Percentiles rank a stretch among this genome's conserved stretches.
Evolutionary conservation across 2,113 vertebrate species (phyloP).

Genomic region (Pionites leucogaster): DNA sequence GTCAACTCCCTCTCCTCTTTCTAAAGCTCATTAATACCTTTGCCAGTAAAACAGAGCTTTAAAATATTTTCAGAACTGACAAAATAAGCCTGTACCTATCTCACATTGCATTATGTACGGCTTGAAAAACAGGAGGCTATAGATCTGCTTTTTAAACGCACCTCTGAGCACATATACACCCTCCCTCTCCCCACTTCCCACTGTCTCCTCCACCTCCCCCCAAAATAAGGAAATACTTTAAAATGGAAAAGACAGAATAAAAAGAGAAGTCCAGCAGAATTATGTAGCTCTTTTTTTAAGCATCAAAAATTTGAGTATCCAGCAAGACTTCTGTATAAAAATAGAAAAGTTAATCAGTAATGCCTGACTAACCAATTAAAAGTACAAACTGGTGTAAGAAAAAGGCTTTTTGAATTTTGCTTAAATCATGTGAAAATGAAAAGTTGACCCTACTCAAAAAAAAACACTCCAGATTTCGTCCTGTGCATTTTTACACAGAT

Average conservation of each 20-base stretch:
- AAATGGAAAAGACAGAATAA: background rate
- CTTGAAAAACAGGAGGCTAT: background rate
- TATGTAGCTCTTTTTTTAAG: background rate
- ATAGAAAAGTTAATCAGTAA: background rate
- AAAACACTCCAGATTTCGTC: background rate
- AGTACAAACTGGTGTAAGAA: background rate
- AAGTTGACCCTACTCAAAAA: background rate
- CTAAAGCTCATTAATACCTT: slow-evolving; percentile 34
- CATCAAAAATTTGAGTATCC: background rate
- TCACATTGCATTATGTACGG: background rate
- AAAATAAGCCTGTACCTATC: background rate
- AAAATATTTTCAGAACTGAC: background rate
- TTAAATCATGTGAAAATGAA: background rate
- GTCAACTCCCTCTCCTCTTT: slow-evolving; percentile 21
- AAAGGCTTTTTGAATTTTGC: background rate
- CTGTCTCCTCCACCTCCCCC: background rate
- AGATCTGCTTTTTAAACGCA: background rate
- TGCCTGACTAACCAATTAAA: background rate
- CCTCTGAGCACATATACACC: background rate
- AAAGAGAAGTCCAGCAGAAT: background rate
- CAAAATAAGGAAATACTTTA: background rate
- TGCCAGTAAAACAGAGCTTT: background rate
- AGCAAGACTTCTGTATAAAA: background rate
- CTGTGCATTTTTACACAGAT: background rate
- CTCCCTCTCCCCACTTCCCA: fast-evolving